phyloP scores from a whole-genome alignment of 1,140 invertebrate genomes.

The Macrocentrus cingulum region DNA sequence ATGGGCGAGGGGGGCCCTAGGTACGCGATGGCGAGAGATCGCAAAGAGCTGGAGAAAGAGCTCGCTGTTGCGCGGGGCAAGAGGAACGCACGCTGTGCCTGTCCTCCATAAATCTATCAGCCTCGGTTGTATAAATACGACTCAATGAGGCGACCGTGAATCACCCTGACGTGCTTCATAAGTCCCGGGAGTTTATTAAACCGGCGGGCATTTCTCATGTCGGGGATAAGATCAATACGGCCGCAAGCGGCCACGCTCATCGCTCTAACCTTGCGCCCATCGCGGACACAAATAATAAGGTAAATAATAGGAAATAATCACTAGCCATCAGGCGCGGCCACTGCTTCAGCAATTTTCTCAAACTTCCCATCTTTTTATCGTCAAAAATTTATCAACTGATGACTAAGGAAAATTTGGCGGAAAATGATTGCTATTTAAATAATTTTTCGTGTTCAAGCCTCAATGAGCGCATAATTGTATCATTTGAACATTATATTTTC shows the following conservation, averaged over 20 bases:
- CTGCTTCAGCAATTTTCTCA: not conserved
- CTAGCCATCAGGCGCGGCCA: slow-evolving; percentile 34
- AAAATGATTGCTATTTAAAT: too few species aligned
- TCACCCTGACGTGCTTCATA: slow-evolving; percentile 61
- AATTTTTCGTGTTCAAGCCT: too few species aligned
- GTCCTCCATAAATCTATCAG: slow-evolving; percentile 61
- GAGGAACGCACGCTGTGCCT: slow-evolving; percentile 56
- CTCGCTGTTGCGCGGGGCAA: slow-evolving; percentile 32
- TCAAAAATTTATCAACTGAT: too few species aligned
- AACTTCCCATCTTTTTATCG: not conserved
- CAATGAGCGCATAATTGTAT: too few species aligned
- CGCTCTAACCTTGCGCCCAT: slow-evolving; percentile 40
- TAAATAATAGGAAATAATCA: slow-evolving; percentile 48
- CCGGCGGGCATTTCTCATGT: slow-evolving; percentile 61
- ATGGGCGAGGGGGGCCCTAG: slow-evolving; percentile 11
- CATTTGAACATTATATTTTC: too few species aligned
- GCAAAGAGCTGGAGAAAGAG: slow-evolving; percentile 19
- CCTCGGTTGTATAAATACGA: slow-evolving; percentile 61
- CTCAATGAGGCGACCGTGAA: slow-evolving; percentile 61
- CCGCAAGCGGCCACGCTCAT: slow-evolving; percentile 50
- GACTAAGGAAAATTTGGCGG: too few species aligned
- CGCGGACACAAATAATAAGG: slow-evolving; percentile 42
- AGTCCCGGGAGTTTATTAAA: slow-evolving; percentile 62
- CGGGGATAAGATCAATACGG: slow-evolving; percentile 61
- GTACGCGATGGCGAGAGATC: slow-evolving; percentile 7